Conservation (phyloP, 2,797 vertebrate genomes). For the Clarias laeviceps region DNA sequence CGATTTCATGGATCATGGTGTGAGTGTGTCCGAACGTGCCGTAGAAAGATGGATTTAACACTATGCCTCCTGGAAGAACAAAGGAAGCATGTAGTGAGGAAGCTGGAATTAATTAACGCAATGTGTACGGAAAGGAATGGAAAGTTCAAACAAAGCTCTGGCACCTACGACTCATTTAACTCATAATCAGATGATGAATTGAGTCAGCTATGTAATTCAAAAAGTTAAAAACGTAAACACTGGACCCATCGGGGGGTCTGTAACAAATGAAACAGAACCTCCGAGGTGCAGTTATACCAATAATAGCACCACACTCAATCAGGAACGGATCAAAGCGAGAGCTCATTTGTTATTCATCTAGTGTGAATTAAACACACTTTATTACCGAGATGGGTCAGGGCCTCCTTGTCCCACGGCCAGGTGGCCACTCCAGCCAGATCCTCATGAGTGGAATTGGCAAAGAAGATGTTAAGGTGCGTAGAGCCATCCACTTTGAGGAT, state of each 20-base stretch:
- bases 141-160: conserved; percentile 11
- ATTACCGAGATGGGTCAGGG: conserved; percentile 93
- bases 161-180: conserved; percentile 31
- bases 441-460: conserved; percentile 97
- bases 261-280: conserved; percentile 12
- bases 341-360: conserved; percentile 17
- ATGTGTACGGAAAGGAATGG: background rate
- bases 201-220: background rate
- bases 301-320: conserved; percentile 8
- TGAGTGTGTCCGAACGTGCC: conserved; percentile 93
- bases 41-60: conserved; percentile 95
- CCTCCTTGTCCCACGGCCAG: conserved; percentile 99
- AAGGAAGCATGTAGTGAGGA: background rate
- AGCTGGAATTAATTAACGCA: conserved; percentile 10
- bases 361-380: conserved; percentile 11
- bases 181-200: conserved; percentile 25
- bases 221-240: conserved; percentile 12
- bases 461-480: conserved; percentile 97
- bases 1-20: conserved; percentile 98
- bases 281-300: background rate
- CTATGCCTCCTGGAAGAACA: conserved; percentile 80
- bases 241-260: background rate
- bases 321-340: conserved; percentile 1
- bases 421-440: conserved; percentile 96
- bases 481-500: conserved; percentile 91